Percentiles rank a stretch among this genome's conserved stretches.
Evolutionary conservation across 2,113 vertebrate genomes (phyloP).

Genomic region (Pomatostomus ruficeps): DNA sequence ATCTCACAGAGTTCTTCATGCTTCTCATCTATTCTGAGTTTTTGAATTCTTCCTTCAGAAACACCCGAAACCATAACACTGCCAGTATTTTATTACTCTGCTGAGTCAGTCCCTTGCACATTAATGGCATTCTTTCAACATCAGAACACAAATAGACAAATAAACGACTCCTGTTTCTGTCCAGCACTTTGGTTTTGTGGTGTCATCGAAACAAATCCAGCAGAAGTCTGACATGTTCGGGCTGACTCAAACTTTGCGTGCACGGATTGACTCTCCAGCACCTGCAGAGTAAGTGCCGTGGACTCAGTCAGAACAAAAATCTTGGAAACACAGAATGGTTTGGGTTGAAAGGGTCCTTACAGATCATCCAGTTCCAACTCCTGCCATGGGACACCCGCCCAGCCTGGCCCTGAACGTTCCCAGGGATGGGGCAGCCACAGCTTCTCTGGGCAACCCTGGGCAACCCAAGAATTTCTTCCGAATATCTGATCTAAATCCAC

Average conservation of each 20-base stretch:
- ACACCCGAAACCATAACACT: not conserved
- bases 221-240: not conserved
- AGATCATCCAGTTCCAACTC: not conserved
- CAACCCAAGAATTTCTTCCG: not conserved
- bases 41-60: not conserved
- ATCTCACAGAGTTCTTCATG: not conserved
- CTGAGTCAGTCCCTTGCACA: not conserved
- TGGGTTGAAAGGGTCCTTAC: not conserved
- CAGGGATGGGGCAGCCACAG: not conserved
- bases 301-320: not conserved
- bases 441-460: not conserved
- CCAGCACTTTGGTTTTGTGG: not conserved
- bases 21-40: not conserved
- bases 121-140: not conserved
- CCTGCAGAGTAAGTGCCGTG: not conserved
- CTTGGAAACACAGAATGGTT: not conserved
- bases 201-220: not conserved
- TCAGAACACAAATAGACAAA: not conserved
- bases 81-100: not conserved
- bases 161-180: not conserved
- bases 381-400: not conserved
- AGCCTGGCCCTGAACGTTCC: not conserved
- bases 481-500: not conserved
- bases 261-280: not conserved
- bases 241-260: not conserved